Percentiles rank a stretch among this genome's conserved stretches.
phyloP scores from a whole-genome alignment of 2,888 invertebrate genomes.

The Drosophila sordidula region DNA sequence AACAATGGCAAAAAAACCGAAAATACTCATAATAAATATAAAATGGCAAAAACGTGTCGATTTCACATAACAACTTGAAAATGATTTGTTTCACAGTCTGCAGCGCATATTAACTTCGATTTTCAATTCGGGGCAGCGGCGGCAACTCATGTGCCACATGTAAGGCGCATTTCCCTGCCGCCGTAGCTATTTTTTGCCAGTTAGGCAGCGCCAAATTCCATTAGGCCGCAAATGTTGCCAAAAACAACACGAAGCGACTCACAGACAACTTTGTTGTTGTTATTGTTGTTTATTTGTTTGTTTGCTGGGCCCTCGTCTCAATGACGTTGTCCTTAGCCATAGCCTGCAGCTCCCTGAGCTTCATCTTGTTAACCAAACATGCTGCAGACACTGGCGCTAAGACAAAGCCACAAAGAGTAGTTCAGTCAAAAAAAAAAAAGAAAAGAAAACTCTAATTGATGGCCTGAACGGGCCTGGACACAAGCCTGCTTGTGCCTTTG shows the following conservation, averaged over 20 bases:
- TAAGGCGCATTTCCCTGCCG: constrained; percentile 23
- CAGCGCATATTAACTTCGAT: constrained; percentile 82
- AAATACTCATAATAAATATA: constrained; percentile 78
- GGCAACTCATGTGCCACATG: constrained; percentile 42
- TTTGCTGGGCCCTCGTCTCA: constrained; percentile 63
- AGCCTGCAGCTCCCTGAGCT: constrained; percentile 74
- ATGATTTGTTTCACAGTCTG: constrained; percentile 82
- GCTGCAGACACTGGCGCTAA: constrained; percentile 64
- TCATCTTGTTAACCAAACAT: constrained; percentile 83
- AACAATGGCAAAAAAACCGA: constrained; percentile 28
- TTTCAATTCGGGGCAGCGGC: constrained; percentile 63
- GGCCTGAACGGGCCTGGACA: constrained; percentile 29
- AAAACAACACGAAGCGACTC: constrained; percentile 38
- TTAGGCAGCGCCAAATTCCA: constrained; percentile 68
- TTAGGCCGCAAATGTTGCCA: constrained; percentile 75
- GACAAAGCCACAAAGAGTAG: constrained; percentile 75
- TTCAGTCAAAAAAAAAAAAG: constrained; percentile 32
- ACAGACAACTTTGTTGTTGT: constrained; percentile 43
- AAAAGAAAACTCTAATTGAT: constrained; percentile 60
- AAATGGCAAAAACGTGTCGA: constrained; percentile 84
- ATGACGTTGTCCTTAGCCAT: constrained; percentile 70
- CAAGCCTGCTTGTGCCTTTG: constrained; percentile 39
- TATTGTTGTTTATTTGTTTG: constrained; percentile 37
- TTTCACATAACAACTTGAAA: constrained; percentile 81
- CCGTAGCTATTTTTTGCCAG: constrained; percentile 64